Evolutionary conservation across 2,113 vertebrate genomes (phyloP), one percentile per base, ranked within the genome.

Genomic region (Tinamus guttatus): DNA sequence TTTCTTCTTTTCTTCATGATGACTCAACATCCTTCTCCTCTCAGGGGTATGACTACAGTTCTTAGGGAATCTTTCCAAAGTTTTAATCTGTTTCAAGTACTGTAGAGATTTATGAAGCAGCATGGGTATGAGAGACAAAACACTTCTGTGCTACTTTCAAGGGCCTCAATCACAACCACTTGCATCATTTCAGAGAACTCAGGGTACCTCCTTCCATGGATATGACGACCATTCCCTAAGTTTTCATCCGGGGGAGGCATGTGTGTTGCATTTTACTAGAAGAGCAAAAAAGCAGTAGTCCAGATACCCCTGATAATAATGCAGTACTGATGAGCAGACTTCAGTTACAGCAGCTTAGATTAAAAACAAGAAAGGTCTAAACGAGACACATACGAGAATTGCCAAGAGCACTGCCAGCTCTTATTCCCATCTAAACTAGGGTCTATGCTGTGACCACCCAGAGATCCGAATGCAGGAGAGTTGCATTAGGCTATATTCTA

Each of bases 1-100:
- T 90, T 96, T 97, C 49, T 92, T 94, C 68, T 67, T 95, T 94
- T 94, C 82, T 91, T 95, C 62, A 38, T 13, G 78, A 54, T 97
- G 95, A 96, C 90, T 96, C 96, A 97, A 94, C 95, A 95, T 92
- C 87, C 90, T 94, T 95, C 80, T 97, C 54, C 81, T 90, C 90
- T 95, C 90, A 78, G 52, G 93, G 69, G 51, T 86, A 95, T 94
- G 93, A 96, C 90, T 94, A 81, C 85, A 95, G 27, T 68, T 97
- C 77, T 65, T 28, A 92, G 62, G 88, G 88, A 97, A 95, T 68
- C 3, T 2, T 43, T 93, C 91, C 93, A 95, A 96, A 89, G 74
- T 88, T 92, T 94, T 83, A 90, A 40, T 0, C 43, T 69, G 14
- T 56, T 95, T 86, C 62, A 81, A 75, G 62, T 56, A 47, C 5